Conservation (phyloP, 2,113 vertebrate species). For the Ondatra zibethicus region DNA sequence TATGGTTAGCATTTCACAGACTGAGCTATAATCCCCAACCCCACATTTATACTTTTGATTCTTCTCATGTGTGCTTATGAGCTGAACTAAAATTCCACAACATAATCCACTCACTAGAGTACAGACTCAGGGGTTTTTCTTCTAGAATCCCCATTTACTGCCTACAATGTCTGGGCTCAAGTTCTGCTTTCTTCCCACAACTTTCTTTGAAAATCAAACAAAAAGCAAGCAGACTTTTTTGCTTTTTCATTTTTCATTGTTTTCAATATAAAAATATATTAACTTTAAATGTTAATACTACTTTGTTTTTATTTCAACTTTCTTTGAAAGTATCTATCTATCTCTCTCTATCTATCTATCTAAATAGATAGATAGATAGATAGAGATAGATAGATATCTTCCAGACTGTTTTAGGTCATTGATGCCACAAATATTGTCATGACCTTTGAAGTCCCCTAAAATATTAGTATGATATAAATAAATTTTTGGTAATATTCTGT, state of each 20-base stretch:
- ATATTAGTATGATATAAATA: not conserved
- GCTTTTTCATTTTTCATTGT: not conserved
- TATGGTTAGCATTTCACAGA: not conserved
- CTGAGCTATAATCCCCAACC: no score
- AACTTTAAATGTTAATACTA: not conserved
- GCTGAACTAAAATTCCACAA: not conserved
- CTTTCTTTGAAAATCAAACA: conserved; percentile 45
- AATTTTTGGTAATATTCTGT: not conserved
- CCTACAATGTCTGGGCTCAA: not conserved
- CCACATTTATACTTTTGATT: conserved; percentile 48
- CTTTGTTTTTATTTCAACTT: conserved; percentile 18
- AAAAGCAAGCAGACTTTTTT: not conserved
- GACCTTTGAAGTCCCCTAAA: not conserved
- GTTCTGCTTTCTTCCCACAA: not conserved
- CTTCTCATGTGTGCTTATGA: not conserved
- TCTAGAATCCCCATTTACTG: not conserved
- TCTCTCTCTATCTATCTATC: no score
- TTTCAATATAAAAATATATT: not conserved
- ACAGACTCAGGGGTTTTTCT: not conserved
- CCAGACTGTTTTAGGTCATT: conserved; percentile 20
- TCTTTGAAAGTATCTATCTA: not conserved
- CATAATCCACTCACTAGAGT: not conserved
- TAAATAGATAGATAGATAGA: no score
- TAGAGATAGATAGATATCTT: no score
- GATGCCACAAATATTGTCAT: conserved; percentile 6